phyloP scores from a whole-genome alignment of 2,797 vertebrate species.

The Megaceryle alcyon region DNA sequence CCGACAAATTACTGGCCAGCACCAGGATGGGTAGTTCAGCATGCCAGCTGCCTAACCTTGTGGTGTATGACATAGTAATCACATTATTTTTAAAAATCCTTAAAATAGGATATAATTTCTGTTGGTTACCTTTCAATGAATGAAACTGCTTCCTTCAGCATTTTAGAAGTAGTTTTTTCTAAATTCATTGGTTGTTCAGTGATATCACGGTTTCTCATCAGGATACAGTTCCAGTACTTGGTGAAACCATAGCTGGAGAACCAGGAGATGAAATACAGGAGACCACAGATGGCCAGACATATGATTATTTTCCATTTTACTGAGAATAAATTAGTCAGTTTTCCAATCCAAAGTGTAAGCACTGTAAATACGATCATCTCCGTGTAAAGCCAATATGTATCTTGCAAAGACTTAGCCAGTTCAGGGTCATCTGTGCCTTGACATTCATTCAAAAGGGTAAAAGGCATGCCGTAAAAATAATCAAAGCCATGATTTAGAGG shows the following conservation, averaged over 20 bases:
- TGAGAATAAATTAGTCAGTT: slow-evolving; percentile 67
- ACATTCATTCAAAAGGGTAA: slow-evolving; percentile 84
- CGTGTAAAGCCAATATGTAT: slow-evolving; percentile 65
- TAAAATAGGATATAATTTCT: not conserved
- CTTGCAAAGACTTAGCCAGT: slow-evolving; percentile 73
- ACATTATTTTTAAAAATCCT: not conserved
- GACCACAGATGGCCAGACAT: slow-evolving; percentile 43
- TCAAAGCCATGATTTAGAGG: slow-evolving; percentile 89
- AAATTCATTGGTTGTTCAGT: slow-evolving; percentile 85
- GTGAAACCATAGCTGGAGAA: slow-evolving; percentile 80
- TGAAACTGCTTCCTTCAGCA: slow-evolving; percentile 82
- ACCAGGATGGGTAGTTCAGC: not conserved
- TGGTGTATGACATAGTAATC: not conserved
- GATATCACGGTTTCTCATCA: slow-evolving; percentile 87
- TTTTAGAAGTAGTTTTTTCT: slow-evolving; percentile 77
- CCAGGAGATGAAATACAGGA: slow-evolving; percentile 79
- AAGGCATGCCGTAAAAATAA: slow-evolving; percentile 88
- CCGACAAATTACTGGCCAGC: not conserved
- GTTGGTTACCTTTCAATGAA: slow-evolving; percentile 84
- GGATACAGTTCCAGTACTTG: slow-evolving; percentile 88
- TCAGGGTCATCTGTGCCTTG: slow-evolving; percentile 59
- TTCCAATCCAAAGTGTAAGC: slow-evolving; percentile 77
- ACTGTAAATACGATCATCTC: slow-evolving; percentile 71
- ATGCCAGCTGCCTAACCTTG: not conserved
- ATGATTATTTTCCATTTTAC: slow-evolving; percentile 73